These are phyloP conservation scores for Sebastes kiyomatsui DNA, from an alignment of 2,797 vertebrate species.

Conservation along the genomic window DNA sequence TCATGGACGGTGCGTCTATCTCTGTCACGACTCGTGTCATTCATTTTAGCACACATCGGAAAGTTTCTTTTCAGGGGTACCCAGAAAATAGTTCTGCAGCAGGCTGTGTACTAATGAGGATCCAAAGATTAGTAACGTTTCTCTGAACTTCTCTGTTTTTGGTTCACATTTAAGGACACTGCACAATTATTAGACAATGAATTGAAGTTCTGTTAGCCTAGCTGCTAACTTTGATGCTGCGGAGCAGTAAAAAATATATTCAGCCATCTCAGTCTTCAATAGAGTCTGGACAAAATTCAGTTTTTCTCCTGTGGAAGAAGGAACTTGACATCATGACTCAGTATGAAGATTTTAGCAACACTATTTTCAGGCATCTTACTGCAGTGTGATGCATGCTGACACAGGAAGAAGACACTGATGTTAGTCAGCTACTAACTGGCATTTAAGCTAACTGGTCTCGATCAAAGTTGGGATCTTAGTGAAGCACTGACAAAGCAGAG, in stretches of 20 bases:
- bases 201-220: neutral
- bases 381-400: neutral
- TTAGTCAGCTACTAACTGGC: neutral
- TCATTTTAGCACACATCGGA: neutral
- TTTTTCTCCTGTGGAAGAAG: neutral
- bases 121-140: neutral
- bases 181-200: neutral
- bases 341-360: neutral
- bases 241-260: neutral
- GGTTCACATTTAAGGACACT: neutral
- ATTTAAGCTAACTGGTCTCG: slow-evolving; percentile 12
- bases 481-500: neutral
- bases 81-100: neutral
- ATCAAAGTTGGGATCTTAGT: neutral
- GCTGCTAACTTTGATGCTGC: neutral
- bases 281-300: neutral
- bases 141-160: neutral
- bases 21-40: neutral
- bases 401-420: neutral
- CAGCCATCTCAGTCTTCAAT: neutral
- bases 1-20: slow-evolving; percentile 93
- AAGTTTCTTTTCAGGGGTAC: neutral
- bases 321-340: slow-evolving; percentile 24
- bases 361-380: slow-evolving; percentile 5
- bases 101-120: neutral